Evolutionary conservation across 2,888 invertebrate genomes (phyloP).

Genomic region (Lobophora halterata): DNA sequence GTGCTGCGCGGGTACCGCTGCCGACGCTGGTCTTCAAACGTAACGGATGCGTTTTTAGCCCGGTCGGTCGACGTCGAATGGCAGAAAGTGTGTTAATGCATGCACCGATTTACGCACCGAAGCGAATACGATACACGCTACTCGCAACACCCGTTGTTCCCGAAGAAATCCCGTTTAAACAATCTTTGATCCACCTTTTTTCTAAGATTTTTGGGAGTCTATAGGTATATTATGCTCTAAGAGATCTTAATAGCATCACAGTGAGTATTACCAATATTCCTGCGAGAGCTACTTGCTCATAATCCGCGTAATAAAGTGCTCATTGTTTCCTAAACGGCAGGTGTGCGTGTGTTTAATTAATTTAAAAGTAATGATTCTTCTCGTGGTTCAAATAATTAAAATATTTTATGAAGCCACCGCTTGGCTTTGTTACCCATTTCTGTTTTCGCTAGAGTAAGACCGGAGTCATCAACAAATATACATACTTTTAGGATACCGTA

Average conservation of each 20-base stretch:
- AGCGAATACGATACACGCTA: conserved; percentile 54
- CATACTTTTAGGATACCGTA: conserved; percentile 36
- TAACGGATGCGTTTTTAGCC: conserved; percentile 70
- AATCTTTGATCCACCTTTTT: conserved; percentile 4
- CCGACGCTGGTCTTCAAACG: conserved; percentile 33
- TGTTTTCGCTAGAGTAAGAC: conserved; percentile 31
- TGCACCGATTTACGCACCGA: conserved; percentile 61
- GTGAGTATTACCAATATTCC: no score
- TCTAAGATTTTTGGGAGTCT: no score
- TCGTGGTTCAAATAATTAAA: no score
- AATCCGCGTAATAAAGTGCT: no score
- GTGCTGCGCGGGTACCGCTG: no score
- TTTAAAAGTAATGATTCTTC: no score
- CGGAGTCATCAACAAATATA: conserved; percentile 41
- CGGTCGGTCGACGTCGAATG: conserved; percentile 46
- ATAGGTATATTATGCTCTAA: no score
- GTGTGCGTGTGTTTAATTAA: no score
- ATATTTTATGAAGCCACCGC: no score
- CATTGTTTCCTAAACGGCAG: no score
- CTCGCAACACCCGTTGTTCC: conserved; percentile 50
- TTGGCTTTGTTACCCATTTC: neutral
- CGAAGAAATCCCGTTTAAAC: conserved; percentile 52
- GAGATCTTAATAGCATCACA: no score
- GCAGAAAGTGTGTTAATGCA: conserved; percentile 73
- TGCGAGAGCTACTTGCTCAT: no score